Percentiles rank a stretch among this genome's conserved stretches.
Evolutionary conservation across 2,797 vertebrate genomes (phyloP).

Genomic region (Simalia tracyae): DNA sequence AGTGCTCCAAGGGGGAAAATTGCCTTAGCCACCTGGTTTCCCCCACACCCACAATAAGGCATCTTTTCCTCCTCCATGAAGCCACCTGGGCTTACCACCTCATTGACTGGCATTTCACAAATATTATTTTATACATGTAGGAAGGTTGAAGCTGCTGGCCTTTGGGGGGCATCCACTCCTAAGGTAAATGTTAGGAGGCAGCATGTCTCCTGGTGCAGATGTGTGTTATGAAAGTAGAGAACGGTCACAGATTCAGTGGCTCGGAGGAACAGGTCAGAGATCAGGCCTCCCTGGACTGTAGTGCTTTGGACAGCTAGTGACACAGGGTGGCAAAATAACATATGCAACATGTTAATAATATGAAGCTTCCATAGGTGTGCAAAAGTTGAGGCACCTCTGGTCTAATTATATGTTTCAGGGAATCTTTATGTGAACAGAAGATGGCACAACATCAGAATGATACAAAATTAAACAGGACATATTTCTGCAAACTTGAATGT

Average conservation of each 20-base stretch:
- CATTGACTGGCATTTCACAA: constrained; percentile 43
- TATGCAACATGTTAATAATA: background rate
- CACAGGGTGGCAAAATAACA: background rate
- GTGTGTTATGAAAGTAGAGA: background rate
- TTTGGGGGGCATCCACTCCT: constrained; percentile 33
- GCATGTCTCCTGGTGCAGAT: background rate
- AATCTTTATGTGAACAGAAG: too few species aligned
- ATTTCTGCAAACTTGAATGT: too few species aligned
- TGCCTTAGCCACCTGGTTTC: background rate
- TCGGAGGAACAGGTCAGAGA: background rate
- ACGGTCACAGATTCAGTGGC: background rate
- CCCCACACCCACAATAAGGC: background rate
- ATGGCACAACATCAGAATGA: too few species aligned
- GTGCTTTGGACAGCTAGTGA: background rate
- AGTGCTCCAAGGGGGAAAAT: background rate
- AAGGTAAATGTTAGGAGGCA: background rate
- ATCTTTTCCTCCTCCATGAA: constrained; percentile 12
- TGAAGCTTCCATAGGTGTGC: background rate
- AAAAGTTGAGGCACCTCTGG: too few species aligned
- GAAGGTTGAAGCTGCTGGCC: constrained; percentile 16
- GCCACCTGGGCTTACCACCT: constrained; percentile 36
- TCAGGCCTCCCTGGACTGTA: background rate
- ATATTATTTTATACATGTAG: constrained; percentile 34
- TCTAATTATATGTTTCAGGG: too few species aligned
- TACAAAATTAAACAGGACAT: too few species aligned